Evolutionary conservation across 1,140 invertebrate genomes (phyloP), one percentile per base, ranked within the genome.

Genomic region (Drosophila athabasca): DNA sequence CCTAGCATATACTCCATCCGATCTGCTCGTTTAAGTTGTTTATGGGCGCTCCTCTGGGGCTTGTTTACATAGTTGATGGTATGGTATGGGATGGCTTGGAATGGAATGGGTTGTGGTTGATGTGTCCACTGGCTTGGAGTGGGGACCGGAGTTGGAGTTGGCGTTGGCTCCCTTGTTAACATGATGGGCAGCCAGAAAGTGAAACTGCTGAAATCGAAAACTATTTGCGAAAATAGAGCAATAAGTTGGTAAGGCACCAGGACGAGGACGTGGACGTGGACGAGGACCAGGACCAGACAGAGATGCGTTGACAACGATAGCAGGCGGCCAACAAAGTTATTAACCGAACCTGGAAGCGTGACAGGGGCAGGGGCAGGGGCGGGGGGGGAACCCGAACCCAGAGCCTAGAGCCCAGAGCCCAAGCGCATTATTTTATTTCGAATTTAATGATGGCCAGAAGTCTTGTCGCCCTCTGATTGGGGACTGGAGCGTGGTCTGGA

Each of bases 121-220:
- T 19, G 50, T 65, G 19, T 50, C 13, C 45, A 48, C 9, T 35
- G 31, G 9, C 44, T 43, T 70, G 61, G 43, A 43, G 62, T 29
- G 13, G 35, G 1, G 13, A 4, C 7, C 9, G 8, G 60, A 64
- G 74, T 48, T 57, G 50, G 66, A 53, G 69, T 79, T 79, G 70
- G 45, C 61, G 51, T 59, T 60, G 17, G 75, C 24, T 46, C 53
- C 35, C 79, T 87, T 87, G 83, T 87, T 87, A 87, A 76, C 79
- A 82, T 82, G 83, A 85, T 85, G 83, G 81, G 68, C 44, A 61
- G 58, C 82, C 35, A 62, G 83, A 87, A 87, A 87, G 83, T 87
- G 83, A 87, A 87, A 87, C 83, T 83, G 83, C 83, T 83, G 83
- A 87, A 87, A 87, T 87, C 83, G 83, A 87, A 79, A 76, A 78